Percentiles rank a stretch among this genome's conserved stretches.
Conservation (phyloP, 2,113 vertebrate species). For the Benitochromis conjunctus region DNA sequence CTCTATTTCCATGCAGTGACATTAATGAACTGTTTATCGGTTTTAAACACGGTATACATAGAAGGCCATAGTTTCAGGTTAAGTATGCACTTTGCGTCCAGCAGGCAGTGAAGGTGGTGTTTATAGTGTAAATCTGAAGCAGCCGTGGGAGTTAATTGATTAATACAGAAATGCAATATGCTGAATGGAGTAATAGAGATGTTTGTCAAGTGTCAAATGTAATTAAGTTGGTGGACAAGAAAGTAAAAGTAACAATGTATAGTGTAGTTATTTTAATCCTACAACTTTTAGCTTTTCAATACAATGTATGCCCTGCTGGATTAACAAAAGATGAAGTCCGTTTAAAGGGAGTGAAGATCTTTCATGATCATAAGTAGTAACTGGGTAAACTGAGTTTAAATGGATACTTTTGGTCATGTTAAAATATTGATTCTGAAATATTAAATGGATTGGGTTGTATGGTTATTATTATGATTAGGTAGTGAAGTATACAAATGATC, state of each 20-base stretch:
- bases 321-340: neutral
- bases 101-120: neutral
- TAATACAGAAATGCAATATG: neutral
- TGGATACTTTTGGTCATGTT: neutral
- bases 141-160: neutral
- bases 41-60: neutral
- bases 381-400: neutral
- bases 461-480: neutral
- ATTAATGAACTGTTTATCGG: neutral
- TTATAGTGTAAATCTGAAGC: neutral
- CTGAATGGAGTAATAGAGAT: neutral
- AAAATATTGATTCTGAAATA: neutral
- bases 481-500: neutral
- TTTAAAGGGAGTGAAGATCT: neutral
- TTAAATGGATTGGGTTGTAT: neutral
- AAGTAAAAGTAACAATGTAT: no score
- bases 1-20: neutral
- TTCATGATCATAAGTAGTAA: no score
- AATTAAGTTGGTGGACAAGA: neutral
- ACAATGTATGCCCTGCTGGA: neutral
- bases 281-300: neutral
- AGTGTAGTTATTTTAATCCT: neutral
- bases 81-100: neutral
- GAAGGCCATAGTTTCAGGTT: neutral
- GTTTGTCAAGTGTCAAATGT: neutral